Base-by-base conservation (phyloP, 2,888 invertebrate species). In the Drosophila nr. perissopoda region DNA sequence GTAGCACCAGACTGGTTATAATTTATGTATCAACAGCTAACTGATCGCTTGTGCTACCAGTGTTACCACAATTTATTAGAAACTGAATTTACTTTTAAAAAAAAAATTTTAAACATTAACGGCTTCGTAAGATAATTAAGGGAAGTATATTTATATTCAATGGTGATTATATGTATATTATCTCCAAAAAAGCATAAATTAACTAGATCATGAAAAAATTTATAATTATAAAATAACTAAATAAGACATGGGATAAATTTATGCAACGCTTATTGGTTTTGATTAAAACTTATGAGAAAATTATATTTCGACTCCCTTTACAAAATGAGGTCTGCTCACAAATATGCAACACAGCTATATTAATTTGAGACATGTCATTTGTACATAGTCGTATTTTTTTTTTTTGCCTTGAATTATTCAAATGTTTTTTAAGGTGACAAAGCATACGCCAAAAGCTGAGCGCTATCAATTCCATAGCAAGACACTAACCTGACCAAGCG, bases 11-110 rank as follows among this genome's bases (percentile, higher is more conserved):
- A 70, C 76, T 45, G 40, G 27, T 27, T 33, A 76, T 84, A 89
- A 87, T 89, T 84, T 89, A 86, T 89, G 77, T 63, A 62, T 74
- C 69, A 80, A 70, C 83, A 74, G 54, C 72, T 63, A 65, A 42
- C 57, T 69, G 58, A 70, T 71, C 74, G 64, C 69, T 75, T 51
- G 57, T 62, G 33, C 53, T 25, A 42, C 10, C 49, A 58, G 59
- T 42, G 51, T 42, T 62, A 11, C 29, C 45, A 21, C 31, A 40
- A 21, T 21, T 2, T 42, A n/a, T 3, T 25, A 25, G 7, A 38
- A 21, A 13, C 6, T 31, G 16, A 33, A 62, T 33, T 27, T 31
- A 4, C 29, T 2, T 16, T 16, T n/a, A n/a, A n/a, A 21, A 16
- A 5, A 29, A 6, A 5, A 52, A 33, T 34, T 18, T 25, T 2